phyloP scores from a whole-genome alignment of 2,113 vertebrate species.

The Lagopus leucura region DNA sequence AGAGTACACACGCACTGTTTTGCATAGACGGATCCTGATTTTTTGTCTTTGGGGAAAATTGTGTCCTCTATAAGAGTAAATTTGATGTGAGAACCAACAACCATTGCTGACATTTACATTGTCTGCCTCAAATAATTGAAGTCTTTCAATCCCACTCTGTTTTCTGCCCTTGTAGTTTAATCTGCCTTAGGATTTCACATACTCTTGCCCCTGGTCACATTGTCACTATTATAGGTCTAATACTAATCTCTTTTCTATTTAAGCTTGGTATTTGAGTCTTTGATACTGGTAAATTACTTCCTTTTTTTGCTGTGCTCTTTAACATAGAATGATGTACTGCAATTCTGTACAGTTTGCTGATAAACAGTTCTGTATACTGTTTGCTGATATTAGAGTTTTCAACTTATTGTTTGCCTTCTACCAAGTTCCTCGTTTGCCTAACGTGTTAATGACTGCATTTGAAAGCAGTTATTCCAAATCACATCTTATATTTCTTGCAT shows the following conservation, averaged over 20 bases:
- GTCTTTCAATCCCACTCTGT: background rate
- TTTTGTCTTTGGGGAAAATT: background rate
- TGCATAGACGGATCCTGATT: background rate
- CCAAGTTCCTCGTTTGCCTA: background rate
- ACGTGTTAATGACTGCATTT: background rate
- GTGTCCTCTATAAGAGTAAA: background rate
- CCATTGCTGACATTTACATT: background rate
- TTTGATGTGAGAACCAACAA: background rate
- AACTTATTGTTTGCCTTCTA: background rate
- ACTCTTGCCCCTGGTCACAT: background rate
- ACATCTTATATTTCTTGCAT: background rate
- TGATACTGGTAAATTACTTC: background rate
- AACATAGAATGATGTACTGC: background rate
- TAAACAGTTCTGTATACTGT: background rate
- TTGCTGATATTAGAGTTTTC: background rate
- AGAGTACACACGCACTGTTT: background rate
- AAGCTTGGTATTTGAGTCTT: background rate
- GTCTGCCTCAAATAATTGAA: slow-evolving; percentile 3
- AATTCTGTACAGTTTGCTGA: background rate
- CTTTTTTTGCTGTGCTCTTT: background rate
- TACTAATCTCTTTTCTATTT: background rate
- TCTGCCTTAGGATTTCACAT: background rate
- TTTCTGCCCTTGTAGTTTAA: slow-evolving; percentile 17
- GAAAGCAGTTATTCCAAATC: background rate
- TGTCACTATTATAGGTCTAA: background rate